phyloP scores from a whole-genome alignment of 2,888 invertebrate species.

The Bugulina stolonifera region DNA sequence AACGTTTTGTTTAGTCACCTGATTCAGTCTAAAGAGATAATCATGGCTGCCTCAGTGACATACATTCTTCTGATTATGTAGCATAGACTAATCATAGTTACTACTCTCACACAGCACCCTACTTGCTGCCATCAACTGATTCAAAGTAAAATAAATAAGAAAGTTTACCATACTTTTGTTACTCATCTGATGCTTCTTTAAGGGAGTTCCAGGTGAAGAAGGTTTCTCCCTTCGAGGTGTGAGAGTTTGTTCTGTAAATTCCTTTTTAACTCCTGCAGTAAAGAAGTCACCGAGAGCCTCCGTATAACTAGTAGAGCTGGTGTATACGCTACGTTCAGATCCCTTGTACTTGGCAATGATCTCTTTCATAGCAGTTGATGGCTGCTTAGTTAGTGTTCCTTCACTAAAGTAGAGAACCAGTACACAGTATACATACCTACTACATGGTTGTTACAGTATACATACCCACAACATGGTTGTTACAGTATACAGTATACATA shows the following conservation, averaged over 20 bases:
- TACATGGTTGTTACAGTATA: too few species aligned
- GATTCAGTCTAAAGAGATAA: too few species aligned
- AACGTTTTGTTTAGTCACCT: too few species aligned
- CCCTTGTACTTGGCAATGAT: not conserved
- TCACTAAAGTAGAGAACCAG: constrained; percentile 36
- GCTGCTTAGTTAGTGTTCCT: constrained; percentile 41
- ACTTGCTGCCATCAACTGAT: too few species aligned
- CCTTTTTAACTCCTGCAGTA: constrained; percentile 38
- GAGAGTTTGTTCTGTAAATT: constrained; percentile 22
- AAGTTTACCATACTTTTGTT: constrained; percentile 14
- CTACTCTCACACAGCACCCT: too few species aligned
- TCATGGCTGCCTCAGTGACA: too few species aligned
- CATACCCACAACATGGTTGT: too few species aligned
- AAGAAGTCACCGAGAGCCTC: constrained; percentile 38
- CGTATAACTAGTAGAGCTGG: constrained; percentile 31
- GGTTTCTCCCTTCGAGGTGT: constrained; percentile 15
- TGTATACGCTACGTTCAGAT: constrained; percentile 28
- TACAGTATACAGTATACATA: too few species aligned
- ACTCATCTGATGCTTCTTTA: constrained; percentile 21
- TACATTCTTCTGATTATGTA: too few species aligned
- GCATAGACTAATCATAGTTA: too few species aligned
- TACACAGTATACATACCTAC: too few species aligned
- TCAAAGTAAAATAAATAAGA: too few species aligned
- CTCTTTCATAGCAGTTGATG: constrained; percentile 36
- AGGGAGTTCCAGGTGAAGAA: not conserved